Percentiles rank a stretch among this genome's conserved stretches.
Evolutionary conservation across 2,113 vertebrate genomes (phyloP).

Genomic region (Calidris pugnax): DNA sequence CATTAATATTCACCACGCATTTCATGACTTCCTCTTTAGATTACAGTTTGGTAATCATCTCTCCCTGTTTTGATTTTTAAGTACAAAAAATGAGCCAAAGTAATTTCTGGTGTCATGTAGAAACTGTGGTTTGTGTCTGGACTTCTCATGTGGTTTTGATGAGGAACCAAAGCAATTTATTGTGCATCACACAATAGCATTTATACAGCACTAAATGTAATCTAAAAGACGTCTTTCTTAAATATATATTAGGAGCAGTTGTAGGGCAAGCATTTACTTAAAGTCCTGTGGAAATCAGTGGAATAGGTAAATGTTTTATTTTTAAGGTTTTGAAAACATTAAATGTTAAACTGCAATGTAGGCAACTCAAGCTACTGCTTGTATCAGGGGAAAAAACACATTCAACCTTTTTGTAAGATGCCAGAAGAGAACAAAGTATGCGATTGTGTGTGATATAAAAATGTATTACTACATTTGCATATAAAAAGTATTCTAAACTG

Average conservation of each 20-base stretch:
- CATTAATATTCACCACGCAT: fast-evolving
- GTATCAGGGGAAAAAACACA: neutral
- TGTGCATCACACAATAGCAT: neutral
- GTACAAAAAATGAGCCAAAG: neutral
- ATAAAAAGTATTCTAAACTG: neutral
- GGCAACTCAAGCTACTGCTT: neutral
- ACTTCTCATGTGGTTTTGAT: neutral
- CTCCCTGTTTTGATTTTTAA: neutral
- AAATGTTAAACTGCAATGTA: neutral
- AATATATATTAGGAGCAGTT: neutral
- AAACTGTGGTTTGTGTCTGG: neutral
- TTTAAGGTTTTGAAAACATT: neutral
- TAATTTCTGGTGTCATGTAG: neutral
- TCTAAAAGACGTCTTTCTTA: neutral
- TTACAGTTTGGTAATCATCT: neutral
- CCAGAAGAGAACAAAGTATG: neutral
- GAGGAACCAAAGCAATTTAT: neutral
- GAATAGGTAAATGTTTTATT: neutral
- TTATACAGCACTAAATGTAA: neutral
- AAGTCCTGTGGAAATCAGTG: neutral
- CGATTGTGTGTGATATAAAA: neutral
- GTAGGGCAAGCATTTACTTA: neutral
- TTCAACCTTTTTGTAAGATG: neutral
- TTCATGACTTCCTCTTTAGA: neutral
- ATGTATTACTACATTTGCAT: neutral